Evolutionary conservation across 1,140 invertebrate species (phyloP), one percentile per base, ranked within the genome.

Genomic region (Drosophila chauvacae): DNA sequence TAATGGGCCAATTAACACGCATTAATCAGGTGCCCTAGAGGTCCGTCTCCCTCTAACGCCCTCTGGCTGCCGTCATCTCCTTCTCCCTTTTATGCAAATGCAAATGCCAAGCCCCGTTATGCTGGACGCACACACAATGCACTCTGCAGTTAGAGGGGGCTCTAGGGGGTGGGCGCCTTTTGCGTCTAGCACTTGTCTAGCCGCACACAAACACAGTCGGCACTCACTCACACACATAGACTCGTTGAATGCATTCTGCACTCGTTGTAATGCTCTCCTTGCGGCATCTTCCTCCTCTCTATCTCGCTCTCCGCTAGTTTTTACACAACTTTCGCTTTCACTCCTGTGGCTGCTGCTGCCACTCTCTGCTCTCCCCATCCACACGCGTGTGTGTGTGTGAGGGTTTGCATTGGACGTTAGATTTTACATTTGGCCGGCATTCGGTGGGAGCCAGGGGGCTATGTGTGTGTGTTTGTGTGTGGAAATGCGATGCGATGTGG

Each of bases 361-460:
- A 28, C 41, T 44, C 53, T 70, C 10, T 26, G 33, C 47, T 47
- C 58, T 30, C 42, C 4, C 68, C 37, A 33, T n/a, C 20, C 35
- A 16, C 35, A 35, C 47, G n/a, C 30, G 42, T 42, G 35, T 48
- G 45, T 64, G 30, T 71, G 20, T 70, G 41, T 48, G 16, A 56
- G 28, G 18, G 30, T 37, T 20, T 37, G 14, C 35, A 39, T 56
- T 64, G 85, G 71, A 70, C 68, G 80, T 84, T 88, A 88, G 84
- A 88, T 88, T 88, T 90, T 88, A 90, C 85, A 90, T 88, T 84
- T 90, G 84, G 71, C 82, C 82, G 79, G 81, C 77, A 84, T 68
- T 79, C 23, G 26, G 59, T 69, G 53, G 71, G 14, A n/a, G 59
- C 41, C 23, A 30, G 13, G 2, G 42, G 28, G 30, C 1, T 66